Evolutionary conservation across 2,797 vertebrate genomes (phyloP).

Genomic region (Typhlichthys subterraneus): DNA sequence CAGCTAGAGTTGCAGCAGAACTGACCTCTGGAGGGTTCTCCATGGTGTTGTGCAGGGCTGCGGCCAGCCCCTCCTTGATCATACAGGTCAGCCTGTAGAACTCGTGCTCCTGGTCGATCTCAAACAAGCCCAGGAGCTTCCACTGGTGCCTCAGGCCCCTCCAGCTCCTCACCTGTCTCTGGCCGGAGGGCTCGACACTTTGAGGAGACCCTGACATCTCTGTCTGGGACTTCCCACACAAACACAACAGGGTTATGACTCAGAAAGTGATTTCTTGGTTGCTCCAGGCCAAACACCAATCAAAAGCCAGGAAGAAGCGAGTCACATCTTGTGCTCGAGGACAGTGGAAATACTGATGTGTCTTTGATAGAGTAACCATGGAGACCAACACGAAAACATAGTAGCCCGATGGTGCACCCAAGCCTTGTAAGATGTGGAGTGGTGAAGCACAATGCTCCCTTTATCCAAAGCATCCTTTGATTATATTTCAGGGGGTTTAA

Average conservation of each 20-base stretch:
- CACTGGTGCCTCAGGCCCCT: constrained; percentile 80
- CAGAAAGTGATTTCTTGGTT: constrained; percentile 4
- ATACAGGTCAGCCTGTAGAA: constrained; percentile 82
- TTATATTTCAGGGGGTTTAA: neutral
- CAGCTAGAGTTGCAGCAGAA: constrained; percentile 12
- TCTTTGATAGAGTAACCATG: constrained; percentile 37
- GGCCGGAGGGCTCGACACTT: neutral
- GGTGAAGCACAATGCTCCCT: constrained; percentile 9
- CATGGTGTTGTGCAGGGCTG: constrained; percentile 77
- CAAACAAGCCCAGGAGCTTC: constrained; percentile 86
- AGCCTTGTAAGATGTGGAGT: constrained; percentile 7
- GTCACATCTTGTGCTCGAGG: neutral
- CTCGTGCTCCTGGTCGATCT: constrained; percentile 85
- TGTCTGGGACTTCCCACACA: constrained; percentile 34
- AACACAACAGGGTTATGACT: constrained; percentile 11
- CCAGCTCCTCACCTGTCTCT: constrained; percentile 59
- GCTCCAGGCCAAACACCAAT: constrained; percentile 26
- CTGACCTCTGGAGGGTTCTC: constrained; percentile 76
- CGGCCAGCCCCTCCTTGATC: constrained; percentile 86
- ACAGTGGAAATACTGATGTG: constrained; percentile 10
- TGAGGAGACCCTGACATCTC: constrained; percentile 34
- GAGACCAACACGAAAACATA: constrained; percentile 49
- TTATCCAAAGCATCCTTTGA: neutral
- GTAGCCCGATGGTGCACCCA: neutral
- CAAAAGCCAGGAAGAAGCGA: constrained; percentile 25